Evolutionary conservation across 2,888 invertebrate species (phyloP).

Genomic region (Muscina levida): DNA sequence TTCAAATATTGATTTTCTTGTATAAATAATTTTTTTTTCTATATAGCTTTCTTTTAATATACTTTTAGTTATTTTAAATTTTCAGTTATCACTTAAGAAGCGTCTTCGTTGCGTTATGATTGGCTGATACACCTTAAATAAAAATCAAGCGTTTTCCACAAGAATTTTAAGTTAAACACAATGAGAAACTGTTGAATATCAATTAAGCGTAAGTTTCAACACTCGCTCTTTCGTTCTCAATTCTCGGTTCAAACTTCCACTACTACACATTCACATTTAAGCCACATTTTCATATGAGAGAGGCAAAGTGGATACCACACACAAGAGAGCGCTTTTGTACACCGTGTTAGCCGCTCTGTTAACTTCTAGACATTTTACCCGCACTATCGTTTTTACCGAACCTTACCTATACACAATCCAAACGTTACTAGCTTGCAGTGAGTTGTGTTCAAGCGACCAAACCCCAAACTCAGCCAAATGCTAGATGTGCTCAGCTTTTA

Average conservation of each 20-base stretch:
- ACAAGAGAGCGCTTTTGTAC: constrained; percentile 35
- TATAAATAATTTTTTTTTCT: constrained; percentile 4
- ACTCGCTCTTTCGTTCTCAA: constrained; percentile 25
- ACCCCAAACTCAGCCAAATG: constrained; percentile 54
- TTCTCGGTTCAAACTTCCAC: background rate
- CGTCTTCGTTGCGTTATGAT: constrained; percentile 33
- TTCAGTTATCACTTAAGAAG: background rate
- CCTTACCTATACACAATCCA: constrained; percentile 65
- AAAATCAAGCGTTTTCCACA: constrained; percentile 38
- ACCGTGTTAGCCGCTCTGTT: constrained; percentile 22
- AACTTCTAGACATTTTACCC: constrained; percentile 16
- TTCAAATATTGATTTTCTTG: background rate
- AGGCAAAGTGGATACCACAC: background rate
- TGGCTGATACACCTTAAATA: constrained; percentile 49
- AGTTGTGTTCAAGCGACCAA: constrained; percentile 52
- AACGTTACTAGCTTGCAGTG: constrained; percentile 63
- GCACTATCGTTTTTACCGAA: constrained; percentile 30
- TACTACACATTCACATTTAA: constrained; percentile 41
- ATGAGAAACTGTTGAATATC: constrained; percentile 55
- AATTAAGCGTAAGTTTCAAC: constrained; percentile 47
- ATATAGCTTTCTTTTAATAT: background rate
- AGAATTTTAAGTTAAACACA: constrained; percentile 49
- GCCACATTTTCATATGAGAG: constrained; percentile 37
- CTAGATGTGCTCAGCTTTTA: constrained; percentile 28
- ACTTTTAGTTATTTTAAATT: too few species aligned